These are phyloP conservation scores for Megaceryle torquata DNA, from an alignment of 2,113 vertebrate genomes.

Conservation along the genomic window DNA sequence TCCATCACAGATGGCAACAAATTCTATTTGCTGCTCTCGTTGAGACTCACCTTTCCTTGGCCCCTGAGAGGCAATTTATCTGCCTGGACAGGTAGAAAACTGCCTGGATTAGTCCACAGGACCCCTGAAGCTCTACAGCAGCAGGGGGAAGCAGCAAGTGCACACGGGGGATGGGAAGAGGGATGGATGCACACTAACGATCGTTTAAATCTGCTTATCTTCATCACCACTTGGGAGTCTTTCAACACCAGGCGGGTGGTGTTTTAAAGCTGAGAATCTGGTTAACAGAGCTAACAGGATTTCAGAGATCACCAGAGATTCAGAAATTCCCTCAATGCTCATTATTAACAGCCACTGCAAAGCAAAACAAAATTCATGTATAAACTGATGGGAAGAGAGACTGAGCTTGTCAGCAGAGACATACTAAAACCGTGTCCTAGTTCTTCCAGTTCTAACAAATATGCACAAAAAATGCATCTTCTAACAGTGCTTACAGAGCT, in stretches of 20 bases:
- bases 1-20: background rate
- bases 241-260: background rate
- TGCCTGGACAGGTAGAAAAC: background rate
- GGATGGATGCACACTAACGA: background rate
- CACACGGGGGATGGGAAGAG: background rate
- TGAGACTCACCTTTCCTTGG: background rate
- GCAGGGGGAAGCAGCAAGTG: background rate
- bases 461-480: background rate
- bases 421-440: background rate
- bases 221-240: background rate
- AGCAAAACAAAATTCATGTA: background rate
- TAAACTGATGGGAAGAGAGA: background rate
- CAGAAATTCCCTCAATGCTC: conserved; percentile 5
- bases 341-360: background rate
- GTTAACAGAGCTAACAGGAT: conserved; percentile 56
- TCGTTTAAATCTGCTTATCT: conserved; percentile 55
- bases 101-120: background rate
- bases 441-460: background rate
- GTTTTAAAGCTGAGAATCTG: conserved; percentile 32
- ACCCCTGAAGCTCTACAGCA: background rate
- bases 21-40: background rate
- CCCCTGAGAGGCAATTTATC: background rate
- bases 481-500: background rate
- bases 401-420: background rate
- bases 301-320: conserved; percentile 42